These are phyloP conservation scores for Leptonema lineaticorne DNA, from an alignment of 1,140 invertebrate species.

Conservation along the genomic window DNA sequence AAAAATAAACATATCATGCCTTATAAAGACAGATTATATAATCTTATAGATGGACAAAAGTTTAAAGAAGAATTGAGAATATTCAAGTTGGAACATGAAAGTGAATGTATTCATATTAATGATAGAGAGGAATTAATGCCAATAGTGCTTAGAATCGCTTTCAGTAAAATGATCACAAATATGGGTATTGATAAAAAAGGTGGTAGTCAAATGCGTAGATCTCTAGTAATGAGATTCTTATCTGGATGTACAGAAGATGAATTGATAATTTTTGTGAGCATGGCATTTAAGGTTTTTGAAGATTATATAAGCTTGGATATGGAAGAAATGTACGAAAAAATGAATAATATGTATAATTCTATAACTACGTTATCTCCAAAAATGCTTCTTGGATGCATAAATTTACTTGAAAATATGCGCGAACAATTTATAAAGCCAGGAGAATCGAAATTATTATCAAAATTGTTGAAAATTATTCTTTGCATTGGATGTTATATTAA, in stretches of 20 bases:
- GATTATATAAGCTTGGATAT: conserved; percentile 61
- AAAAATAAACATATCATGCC: conserved; percentile 71
- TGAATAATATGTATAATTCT: conserved; percentile 60
- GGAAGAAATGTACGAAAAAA: conserved; percentile 51
- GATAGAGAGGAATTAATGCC: conserved; percentile 77
- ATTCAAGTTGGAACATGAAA: conserved; percentile 75
- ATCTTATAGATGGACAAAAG: conserved; percentile 82
- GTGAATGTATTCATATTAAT: conserved; percentile 65
- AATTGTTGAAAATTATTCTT: conserved; percentile 71
- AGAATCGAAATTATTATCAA: conserved; percentile 63
- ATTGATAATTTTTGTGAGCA: conserved; percentile 75
- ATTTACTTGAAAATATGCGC: conserved; percentile 77
- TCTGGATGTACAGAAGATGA: conserved; percentile 78
- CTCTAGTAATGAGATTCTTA: conserved; percentile 80
- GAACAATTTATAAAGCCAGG: conserved; percentile 82
- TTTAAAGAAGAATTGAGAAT: conserved; percentile 80
- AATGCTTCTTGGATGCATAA: conserved; percentile 72
- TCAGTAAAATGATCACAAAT: conserved; percentile 84
- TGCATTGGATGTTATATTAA: conserved; percentile 66
- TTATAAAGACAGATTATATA: conserved; percentile 76
- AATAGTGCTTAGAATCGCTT: conserved; percentile 81
- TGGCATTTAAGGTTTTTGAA: conserved; percentile 77
- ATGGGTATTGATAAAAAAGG: conserved; percentile 72
- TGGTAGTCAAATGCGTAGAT: conserved; percentile 67
- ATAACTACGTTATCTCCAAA: conserved; percentile 65